Evolutionary conservation across 2,888 invertebrate genomes (phyloP), one percentile per base, ranked within the genome.

Genomic region (Diarsia mendica): DNA sequence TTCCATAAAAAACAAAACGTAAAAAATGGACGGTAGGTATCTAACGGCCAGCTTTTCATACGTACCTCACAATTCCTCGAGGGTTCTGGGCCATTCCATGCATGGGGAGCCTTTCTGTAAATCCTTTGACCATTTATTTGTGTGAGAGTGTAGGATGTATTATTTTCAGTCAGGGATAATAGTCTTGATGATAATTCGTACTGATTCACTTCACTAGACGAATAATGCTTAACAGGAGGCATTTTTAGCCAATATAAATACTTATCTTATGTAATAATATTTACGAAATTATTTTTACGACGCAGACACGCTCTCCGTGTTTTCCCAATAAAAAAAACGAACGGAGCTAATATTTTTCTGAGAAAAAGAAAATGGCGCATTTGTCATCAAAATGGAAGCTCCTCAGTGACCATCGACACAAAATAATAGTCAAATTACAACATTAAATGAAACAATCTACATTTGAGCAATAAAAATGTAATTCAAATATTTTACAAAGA

Each of bases 61-160:
- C 91, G 93, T 93, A 97, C 97, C 96, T 98, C 98, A 91, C 97
- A 97, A 85, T 97, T 97, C 87, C 97, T 97, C 3, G 95, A 97
- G 28, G 97, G 96, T 85, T 96, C 96, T 20, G 97, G 96, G 53
- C 96, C 96, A 72, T 89, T 93, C 95, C 96, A 96, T 67, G 95
- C 95, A 76, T 97, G 96, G 23, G 97, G 97, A 67, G 97, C 97
- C 79, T 95, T 96, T 84, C 97, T 97, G 91, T 97, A 98, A 90
- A 97, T 97, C 85, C 98, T 93, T 92, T 98, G 98, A 20, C 98
- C 98, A 93, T 98, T 98, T 91, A 97, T 97, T 95, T 98, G 97
- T 67, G 95, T 95, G 80, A 96, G 91, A 82, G 96, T 96, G 89
- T 96, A 96, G 0, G 95, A 94, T 87, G 95, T 95, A 90, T 96